Base-by-base conservation (phyloP, 1,140 invertebrate species). In the Drosophila littoralis region DNA sequence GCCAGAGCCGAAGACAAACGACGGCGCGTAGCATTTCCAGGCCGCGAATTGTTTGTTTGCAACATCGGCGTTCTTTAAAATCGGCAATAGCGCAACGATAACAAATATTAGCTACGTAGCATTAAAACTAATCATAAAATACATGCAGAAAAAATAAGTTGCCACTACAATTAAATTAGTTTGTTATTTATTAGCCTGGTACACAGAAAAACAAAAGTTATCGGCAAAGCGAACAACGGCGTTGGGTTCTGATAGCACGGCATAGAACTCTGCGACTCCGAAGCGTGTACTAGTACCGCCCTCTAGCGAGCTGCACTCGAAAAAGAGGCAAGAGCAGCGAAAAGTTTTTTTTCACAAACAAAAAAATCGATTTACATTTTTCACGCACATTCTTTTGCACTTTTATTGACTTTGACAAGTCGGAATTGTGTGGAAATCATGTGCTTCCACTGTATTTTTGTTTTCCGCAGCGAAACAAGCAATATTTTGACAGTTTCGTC, bases 351-450 rank as follows among this genome's bases (percentile, higher is more conserved):
- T 75, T 91, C 79, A 86, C 77, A 91, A 85, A 85, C 77, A 90
- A 86, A 72, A 91, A 91, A 91, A 91, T 91, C 90, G 82, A 91
- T 91, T 88, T 68, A 88, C 75, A 74, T 88, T 86, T 91, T 91
- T 92, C 90, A 91, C 88, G 75, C 86, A 82, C 77, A 77, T 78
- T 91, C 48, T 91, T 85, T 83, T 79, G 54, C 79, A 79, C 60
- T 73, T 52, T 78, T 72, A 52, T 84, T 68, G 68, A 68, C 55
- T 40, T 55, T 50, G 51, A 54, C 40, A 40, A 28, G 33, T 48
- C 57, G 59, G 28, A 48, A 54, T 32, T 55, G 64, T 40, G 54
- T 66, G 43, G 13, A 88, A 83, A 77, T 63, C 64, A 88, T 68
- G 52, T 70, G 55, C 61, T 72, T 79, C 40, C 60, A 69, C 59